Conservation (phyloP, 2,797 vertebrate species). For the Spea hammondii region DNA sequence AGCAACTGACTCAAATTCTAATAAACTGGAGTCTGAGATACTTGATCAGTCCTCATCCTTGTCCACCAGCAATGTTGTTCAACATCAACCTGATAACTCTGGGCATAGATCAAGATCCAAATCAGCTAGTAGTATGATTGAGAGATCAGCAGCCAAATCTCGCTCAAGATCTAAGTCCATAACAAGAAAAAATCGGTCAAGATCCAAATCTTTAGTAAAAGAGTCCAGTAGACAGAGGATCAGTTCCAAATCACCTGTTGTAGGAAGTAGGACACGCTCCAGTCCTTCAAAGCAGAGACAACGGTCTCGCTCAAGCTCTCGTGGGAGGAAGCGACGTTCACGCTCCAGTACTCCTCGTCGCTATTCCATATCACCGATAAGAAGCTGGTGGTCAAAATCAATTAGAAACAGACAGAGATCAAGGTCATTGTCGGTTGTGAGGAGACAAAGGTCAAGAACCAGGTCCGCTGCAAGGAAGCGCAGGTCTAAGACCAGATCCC, state of each 20-base stretch:
- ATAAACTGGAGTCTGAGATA: not conserved
- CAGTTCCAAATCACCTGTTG: slow-evolving; percentile 21
- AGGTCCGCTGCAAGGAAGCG: not conserved
- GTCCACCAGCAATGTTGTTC: not conserved
- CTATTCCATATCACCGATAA: slow-evolving; percentile 41
- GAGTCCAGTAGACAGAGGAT: not conserved
- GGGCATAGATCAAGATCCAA: slow-evolving; percentile 30
- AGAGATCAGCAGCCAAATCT: slow-evolving; percentile 14
- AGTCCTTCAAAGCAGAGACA: slow-evolving; percentile 55
- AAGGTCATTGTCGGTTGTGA: slow-evolving; percentile 25
- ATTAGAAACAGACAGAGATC: slow-evolving; percentile 42
- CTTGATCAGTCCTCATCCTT: not conserved
- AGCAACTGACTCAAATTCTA: not conserved
- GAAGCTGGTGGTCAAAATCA: slow-evolving; percentile 46
- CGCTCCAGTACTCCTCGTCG: slow-evolving; percentile 40
- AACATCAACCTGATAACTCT: slow-evolving; percentile 22
- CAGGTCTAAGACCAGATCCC: slow-evolving; percentile 16
- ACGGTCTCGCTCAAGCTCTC: slow-evolving; percentile 32
- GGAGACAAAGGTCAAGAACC: slow-evolving; percentile 13
- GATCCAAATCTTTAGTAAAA: slow-evolving; percentile 33
- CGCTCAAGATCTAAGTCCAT: slow-evolving; percentile 45
- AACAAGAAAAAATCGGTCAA: slow-evolving; percentile 19
- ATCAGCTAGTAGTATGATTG: slow-evolving; percentile 24
- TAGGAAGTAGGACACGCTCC: slow-evolving; percentile 11
- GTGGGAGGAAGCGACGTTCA: slow-evolving; percentile 49